These are phyloP conservation scores for Crocodylus rhombifer DNA, from an alignment of 2,797 vertebrate species.

Conservation along the genomic window DNA sequence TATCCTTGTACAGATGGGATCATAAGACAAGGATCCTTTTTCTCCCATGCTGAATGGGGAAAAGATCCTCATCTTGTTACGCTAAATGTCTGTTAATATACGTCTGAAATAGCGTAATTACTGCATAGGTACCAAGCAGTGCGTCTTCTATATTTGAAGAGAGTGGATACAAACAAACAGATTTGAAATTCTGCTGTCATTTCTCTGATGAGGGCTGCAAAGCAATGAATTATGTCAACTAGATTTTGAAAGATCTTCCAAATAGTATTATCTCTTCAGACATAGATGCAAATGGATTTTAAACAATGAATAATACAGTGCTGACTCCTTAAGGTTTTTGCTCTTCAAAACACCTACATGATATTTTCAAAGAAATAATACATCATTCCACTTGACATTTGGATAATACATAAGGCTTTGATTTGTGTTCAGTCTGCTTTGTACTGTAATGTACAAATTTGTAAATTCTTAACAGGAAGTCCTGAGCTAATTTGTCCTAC, in stretches of 20 bases:
- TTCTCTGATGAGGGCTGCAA: not conserved
- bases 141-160: too few species aligned
- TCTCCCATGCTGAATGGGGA: too few species aligned
- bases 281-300: constrained; percentile 40
- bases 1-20: too few species aligned
- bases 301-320: constrained; percentile 18
- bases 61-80: too few species aligned
- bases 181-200: not conserved
- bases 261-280: not conserved
- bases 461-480: not conserved
- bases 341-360: not conserved
- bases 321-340: not conserved
- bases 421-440: not conserved
- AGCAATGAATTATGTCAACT: not conserved
- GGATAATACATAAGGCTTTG: not conserved
- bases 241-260: not conserved
- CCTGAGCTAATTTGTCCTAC: not conserved
- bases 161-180: not conserved
- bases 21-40: too few species aligned
- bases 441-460: not conserved
- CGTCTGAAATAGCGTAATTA: too few species aligned
- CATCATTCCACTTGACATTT: not conserved
- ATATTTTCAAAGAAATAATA: not conserved
- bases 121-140: too few species aligned
- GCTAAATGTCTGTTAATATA: too few species aligned